Base-by-base conservation (phyloP, 1,140 invertebrate species). In the Andrena cerasifolii region DNA sequence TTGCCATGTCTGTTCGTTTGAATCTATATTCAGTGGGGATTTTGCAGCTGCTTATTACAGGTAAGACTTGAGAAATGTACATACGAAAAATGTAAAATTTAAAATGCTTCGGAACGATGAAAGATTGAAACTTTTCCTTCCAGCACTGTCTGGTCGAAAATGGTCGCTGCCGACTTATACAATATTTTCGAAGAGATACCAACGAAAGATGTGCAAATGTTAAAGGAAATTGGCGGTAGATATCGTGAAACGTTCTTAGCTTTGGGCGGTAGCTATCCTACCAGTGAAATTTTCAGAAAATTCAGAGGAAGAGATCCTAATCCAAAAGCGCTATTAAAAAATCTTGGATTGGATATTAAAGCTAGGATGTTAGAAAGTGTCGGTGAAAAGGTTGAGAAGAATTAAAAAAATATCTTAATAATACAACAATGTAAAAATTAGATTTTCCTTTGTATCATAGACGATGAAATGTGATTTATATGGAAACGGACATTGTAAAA, bases 281-380 rank as follows among this genome's bases (percentile, higher is more conserved):
- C 97, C 0, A 95, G 93, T 80, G 96, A 98, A 94, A 94, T 98
- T 7, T 99, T 99, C 91, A 94, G 98, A 72, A 94, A 95, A 86
- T 99, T 99, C 91, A 93, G 97, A 84, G 98, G 98, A 2, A 94
- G 98, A 49, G 98, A 99, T 93, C 98, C 98, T 0, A 97, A 95
- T 8, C 95, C 96, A 0, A 95, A 97, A 87, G 97, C 97, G 1
- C 91, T 98, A n/a, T 89, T 98, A 0, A 94, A 95, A 80, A 94
- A 93, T 65, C 91, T 96, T 74, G 94, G 94, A 24, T 91, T 96
- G 14, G 67, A 66, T 90, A 74, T 10, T 14, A 70, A 78, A 68
- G 21, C 43, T 24, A 73, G 3, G 14, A 54, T 63, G 43, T 26
- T 40, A 31, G 3, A 58, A n/a, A 2, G 2, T 21, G 18, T 0